Percentiles rank a stretch among this genome's conserved stretches.
Evolutionary conservation across 2,888 invertebrate genomes (phyloP).

Genomic region (Microdon myrmicae): DNA sequence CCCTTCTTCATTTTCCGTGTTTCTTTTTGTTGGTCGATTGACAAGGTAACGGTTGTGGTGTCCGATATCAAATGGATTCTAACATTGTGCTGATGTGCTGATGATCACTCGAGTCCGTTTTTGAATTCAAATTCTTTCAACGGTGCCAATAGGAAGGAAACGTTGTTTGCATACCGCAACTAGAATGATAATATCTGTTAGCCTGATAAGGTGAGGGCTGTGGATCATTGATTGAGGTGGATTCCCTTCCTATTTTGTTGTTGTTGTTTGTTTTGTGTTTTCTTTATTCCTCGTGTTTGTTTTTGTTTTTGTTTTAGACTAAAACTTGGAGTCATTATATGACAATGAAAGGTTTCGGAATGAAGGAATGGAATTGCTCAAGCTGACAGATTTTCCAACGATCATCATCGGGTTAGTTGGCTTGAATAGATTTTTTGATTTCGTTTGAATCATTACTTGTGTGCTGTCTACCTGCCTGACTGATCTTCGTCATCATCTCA

Average conservation of each 20-base stretch:
- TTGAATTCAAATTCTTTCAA: conserved; percentile 28
- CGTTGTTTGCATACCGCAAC: conserved; percentile 36
- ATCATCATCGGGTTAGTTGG: conserved; percentile 45
- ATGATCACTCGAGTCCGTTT: too few species aligned
- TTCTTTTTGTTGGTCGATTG: conserved; percentile 10
- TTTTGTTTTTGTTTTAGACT: too few species aligned
- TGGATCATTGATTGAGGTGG: too few species aligned
- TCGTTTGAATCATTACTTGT: conserved; percentile 51
- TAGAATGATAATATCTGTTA: conserved; percentile 38
- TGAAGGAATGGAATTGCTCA: conserved; percentile 33
- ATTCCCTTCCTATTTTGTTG: conserved; percentile 27
- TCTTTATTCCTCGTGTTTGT: too few species aligned
- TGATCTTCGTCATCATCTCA: conserved; percentile 53
- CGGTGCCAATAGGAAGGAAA: conserved; percentile 48
- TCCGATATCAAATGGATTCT: conserved; percentile 40
- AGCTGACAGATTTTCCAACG: conserved; percentile 43
- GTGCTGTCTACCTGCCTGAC: conserved; percentile 51
- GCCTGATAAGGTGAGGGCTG: conserved; percentile 39
- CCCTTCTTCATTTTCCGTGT: conserved; percentile 6
- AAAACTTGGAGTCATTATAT: too few species aligned
- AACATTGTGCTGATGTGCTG: too few species aligned
- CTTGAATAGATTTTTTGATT: conserved; percentile 42
- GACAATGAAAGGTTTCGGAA: conserved; percentile 15
- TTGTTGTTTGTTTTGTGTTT: conserved; percentile 7
- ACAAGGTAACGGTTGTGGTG: conserved; percentile 12